Evolutionary conservation across 2,797 vertebrate genomes (phyloP).

Genomic region (Anguilla obscura): DNA sequence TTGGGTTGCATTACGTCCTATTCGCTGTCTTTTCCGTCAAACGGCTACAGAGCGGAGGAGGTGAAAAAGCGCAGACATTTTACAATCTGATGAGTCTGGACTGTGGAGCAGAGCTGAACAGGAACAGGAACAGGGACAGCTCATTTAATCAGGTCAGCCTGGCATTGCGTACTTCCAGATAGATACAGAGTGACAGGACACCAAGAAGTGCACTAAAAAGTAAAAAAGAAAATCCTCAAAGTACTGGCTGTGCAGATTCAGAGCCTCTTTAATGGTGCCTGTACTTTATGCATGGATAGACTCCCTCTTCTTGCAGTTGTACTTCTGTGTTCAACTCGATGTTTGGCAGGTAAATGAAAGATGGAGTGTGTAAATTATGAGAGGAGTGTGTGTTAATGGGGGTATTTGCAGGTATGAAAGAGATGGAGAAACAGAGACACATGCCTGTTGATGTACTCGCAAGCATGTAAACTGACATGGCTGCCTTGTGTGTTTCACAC

Average conservation of each 20-base stretch:
- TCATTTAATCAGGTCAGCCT: conserved; percentile 23
- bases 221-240: conserved; percentile 17
- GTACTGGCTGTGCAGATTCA: conserved; percentile 26
- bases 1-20: neutral
- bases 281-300: conserved; percentile 4
- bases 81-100: neutral
- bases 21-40: neutral
- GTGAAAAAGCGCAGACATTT: neutral
- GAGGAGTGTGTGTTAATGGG: neutral
- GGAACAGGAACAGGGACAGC: neutral
- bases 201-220: conserved; percentile 29
- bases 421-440: neutral
- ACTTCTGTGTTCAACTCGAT: neutral
- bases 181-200: conserved; percentile 32
- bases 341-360: neutral
- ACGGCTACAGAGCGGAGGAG: neutral
- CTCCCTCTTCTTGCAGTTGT: neutral
- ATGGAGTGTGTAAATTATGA: neutral
- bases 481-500: neutral
- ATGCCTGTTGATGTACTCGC: neutral
- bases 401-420: neutral
- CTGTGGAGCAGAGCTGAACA: neutral
- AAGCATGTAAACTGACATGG: neutral
- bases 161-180: conserved; percentile 18
- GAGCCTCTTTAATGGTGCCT: conserved; percentile 13